A percentile compares a stretch with the other conserved stretches of the same genome.
phyloP scores from a whole-genome alignment of 2,797 vertebrate species.

The Diglossa cyanea region DNA sequence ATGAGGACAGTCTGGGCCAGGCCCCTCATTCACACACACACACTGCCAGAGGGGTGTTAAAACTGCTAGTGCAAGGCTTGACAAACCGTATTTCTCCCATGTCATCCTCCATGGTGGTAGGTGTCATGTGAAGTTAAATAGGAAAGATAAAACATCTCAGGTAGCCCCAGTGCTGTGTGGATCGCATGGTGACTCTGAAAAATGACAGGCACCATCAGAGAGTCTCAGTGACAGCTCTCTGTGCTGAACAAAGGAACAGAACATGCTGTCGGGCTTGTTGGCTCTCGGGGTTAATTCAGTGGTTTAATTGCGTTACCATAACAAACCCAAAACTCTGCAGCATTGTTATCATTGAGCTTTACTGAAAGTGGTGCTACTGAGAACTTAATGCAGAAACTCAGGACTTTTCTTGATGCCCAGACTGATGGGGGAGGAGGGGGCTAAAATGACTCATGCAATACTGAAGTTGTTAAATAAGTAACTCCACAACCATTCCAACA shows the following conservation, averaged over 20 bases:
- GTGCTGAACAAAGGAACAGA: neutral
- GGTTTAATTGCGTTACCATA: neutral
- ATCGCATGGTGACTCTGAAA: neutral
- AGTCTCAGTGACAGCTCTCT: neutral
- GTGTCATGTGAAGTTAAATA: accelerated
- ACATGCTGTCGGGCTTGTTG: neutral
- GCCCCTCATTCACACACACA: neutral
- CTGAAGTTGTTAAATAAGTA: neutral
- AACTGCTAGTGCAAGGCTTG: neutral
- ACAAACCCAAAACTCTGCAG: neutral
- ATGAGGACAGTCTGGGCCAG: accelerated
- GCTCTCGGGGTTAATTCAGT: neutral
- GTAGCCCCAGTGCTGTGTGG: neutral
- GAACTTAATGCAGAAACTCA: neutral
- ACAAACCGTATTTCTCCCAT: accelerated
- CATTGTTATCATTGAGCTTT: neutral
- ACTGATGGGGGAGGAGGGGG: too few relatives aligned
- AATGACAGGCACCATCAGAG: neutral
- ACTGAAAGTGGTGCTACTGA: neutral
- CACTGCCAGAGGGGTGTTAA: neutral
- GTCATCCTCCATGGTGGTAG: neutral
- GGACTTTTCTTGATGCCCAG: neutral
- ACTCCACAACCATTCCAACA: neutral
- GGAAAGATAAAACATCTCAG: neutral
- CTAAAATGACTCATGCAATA: neutral